These are phyloP conservation scores for Margaritifera margaritifera DNA, from an alignment of 2,888 invertebrate genomes.

Conservation along the genomic window DNA sequence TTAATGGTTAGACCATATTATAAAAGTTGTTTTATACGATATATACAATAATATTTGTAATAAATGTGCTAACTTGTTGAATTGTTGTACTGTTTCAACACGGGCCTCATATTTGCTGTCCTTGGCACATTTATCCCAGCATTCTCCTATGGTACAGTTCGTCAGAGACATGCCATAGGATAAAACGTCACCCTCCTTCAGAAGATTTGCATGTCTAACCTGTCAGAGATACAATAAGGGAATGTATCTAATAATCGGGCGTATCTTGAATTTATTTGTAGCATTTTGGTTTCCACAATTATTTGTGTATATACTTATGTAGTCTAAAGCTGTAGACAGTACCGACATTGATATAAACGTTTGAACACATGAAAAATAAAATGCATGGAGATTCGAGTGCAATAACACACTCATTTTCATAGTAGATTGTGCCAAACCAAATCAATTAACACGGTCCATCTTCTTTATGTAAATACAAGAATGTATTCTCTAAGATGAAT, in stretches of 20 bases:
- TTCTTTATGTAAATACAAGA: no score
- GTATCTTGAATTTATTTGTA: no score
- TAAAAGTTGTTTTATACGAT: background rate
- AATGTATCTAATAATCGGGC: background rate
- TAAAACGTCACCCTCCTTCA: slow-evolving; percentile 84
- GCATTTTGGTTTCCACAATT: no score
- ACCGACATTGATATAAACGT: no score
- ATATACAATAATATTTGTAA: background rate
- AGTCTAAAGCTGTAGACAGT: no score
- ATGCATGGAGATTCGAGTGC: no score
- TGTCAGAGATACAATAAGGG: slow-evolving; percentile 57
- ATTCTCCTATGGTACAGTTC: slow-evolving; percentile 77
- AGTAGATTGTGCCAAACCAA: no score
- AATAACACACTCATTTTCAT: no score
- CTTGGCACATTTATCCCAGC: slow-evolving; percentile 70
- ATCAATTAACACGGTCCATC: no score
- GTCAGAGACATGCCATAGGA: slow-evolving; percentile 84
- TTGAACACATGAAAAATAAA: no score
- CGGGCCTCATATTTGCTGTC: slow-evolving; percentile 60
- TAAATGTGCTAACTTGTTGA: slow-evolving; percentile 62
- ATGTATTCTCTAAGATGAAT: no score
- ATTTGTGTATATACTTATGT: no score
- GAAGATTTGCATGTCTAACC: slow-evolving; percentile 83
- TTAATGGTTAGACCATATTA: background rate
- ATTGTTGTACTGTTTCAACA: slow-evolving; percentile 57